Evolutionary conservation across 1,140 invertebrate genomes (phyloP), one percentile per base, ranked within the genome.

Genomic region (Psilanteris sp.): DNA sequence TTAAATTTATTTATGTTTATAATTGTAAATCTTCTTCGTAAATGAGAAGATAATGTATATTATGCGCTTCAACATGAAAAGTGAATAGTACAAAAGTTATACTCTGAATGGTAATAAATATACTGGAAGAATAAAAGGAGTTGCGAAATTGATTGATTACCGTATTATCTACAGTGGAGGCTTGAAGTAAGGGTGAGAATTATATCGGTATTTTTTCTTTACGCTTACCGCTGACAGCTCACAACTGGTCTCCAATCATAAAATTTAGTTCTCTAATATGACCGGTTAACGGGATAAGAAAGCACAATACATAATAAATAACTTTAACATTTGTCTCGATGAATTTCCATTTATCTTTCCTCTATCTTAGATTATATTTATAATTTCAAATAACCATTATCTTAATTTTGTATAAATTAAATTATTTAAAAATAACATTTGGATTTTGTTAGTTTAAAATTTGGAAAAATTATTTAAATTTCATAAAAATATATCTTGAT

Each of bases 61-160:
- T 20, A 13, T 10, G 16, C 16, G 39, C 43, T 61, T 70, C 46
- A 62, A 54, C 55, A 37, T 26, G 48, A 68, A 59, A 50, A 44
- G 27, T 46, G 48, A 54, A 67, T 36, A 24, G 44, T 16, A 71
- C 37, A 62, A 54, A 54, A 14, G 67, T 54, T 44, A 52, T 52
- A 54, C 18, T 52, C 44, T 27, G 24, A 22, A 20, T 54, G 34
- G 44, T 39, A 54, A 62, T 71, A 71, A 62, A 71, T 71, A 55
- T 71, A 71, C 61, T 55, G 48, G 26, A 6, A 37, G 37, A 55
- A 71, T 71, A 71, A 71, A n/a, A 57, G 54, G 39, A 54, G 37
- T 62, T 55, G 7, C 68, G 9, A 62, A 72, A 8, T 72, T 72
- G 57, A 72, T 62, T 72, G 57, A 72, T 72, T 72, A 55, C 31